phyloP scores from a whole-genome alignment of 2,113 vertebrate species.

The Saimiri boliviensis region DNA sequence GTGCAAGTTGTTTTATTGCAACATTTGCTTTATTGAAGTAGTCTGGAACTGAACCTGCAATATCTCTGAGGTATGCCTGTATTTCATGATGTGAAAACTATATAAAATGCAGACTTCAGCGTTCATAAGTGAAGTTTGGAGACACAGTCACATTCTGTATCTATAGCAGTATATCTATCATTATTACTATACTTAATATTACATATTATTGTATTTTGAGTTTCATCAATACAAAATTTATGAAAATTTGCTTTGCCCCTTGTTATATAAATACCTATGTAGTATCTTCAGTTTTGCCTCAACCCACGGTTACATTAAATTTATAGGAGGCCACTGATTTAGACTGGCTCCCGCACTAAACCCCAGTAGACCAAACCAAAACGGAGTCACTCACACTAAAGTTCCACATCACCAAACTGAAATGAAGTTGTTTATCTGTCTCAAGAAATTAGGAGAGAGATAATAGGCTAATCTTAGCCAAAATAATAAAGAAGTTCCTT shows the following conservation, averaged over 20 bases:
- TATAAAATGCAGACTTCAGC: slow-evolving; percentile 20
- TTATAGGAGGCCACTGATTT: not conserved
- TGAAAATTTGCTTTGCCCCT: not conserved
- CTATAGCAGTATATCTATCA: not conserved
- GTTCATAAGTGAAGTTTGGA: not conserved
- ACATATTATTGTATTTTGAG: not conserved
- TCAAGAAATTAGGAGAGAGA: not conserved
- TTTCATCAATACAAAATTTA: not conserved
- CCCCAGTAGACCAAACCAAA: not conserved
- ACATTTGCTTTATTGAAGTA: not conserved
- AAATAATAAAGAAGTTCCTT: not conserved
- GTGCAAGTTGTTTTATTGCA: not conserved
- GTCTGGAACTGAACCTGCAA: not conserved
- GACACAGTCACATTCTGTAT: not conserved
- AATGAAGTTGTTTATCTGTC: not conserved
- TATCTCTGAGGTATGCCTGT: not conserved
- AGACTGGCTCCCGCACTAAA: not conserved
- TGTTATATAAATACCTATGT: not conserved
- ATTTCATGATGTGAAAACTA: slow-evolving; percentile 17
- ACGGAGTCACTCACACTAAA: not conserved
- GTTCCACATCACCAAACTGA: not conserved
- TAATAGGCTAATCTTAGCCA: not conserved
- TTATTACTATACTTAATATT: slow-evolving; percentile 3
- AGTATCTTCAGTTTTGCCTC: slow-evolving; percentile 18
- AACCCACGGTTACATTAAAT: not conserved